Percentiles rank a stretch among this genome's conserved stretches.
These are phyloP conservation scores for Phalacrocorax pelagicus DNA, from an alignment of 2,113 vertebrate genomes.

Conservation along the genomic window DNA sequence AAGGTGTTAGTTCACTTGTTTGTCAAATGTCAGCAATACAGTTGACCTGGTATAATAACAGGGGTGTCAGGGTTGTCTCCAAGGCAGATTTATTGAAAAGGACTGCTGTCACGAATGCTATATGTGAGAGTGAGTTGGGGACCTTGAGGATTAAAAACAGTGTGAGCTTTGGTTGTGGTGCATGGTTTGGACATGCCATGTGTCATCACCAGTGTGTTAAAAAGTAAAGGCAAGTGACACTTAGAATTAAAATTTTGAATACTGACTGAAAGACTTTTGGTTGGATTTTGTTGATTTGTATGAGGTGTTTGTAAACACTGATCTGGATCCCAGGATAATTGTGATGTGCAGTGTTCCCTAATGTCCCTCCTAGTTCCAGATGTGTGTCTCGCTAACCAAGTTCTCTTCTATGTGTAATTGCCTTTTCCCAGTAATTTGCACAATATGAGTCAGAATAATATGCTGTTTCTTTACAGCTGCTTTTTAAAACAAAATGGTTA, in stretches of 20 bases:
- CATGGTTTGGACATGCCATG: background rate
- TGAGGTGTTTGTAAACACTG: background rate
- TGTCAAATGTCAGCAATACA: background rate
- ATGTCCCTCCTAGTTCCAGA: background rate
- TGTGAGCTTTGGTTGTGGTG: background rate
- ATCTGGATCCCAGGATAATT: background rate
- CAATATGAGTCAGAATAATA: background rate
- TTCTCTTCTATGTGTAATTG: background rate
- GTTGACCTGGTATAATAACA: background rate
- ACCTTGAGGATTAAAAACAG: background rate
- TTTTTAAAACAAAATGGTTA: background rate
- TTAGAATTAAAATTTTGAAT: background rate
- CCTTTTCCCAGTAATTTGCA: background rate
- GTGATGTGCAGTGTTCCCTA: background rate
- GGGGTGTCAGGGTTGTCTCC: background rate
- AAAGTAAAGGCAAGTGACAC: background rate
- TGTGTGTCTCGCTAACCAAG: background rate
- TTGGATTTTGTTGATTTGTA: background rate
- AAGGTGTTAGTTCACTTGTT: background rate
- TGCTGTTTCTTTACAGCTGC: background rate
- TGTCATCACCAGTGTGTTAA: background rate
- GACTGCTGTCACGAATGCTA: background rate
- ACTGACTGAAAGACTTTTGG: background rate
- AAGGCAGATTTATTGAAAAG: background rate
- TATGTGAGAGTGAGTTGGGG: background rate